These are phyloP conservation scores for Heliothis peltigera DNA, from an alignment of 2,888 invertebrate genomes.

Conservation along the genomic window DNA sequence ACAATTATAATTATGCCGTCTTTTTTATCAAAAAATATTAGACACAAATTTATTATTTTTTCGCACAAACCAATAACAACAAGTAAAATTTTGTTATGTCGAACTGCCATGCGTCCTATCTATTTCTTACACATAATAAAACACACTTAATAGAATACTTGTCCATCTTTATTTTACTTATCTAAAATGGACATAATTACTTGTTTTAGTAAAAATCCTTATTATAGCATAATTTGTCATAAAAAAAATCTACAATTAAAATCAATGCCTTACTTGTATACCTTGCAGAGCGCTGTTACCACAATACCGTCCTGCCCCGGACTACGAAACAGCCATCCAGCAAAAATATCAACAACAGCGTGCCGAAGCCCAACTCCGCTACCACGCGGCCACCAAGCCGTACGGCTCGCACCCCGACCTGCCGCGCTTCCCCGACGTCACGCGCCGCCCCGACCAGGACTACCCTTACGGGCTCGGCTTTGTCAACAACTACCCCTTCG, in stretches of 20 bases:
- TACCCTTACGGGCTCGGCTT: conserved; percentile 72
- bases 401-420: conserved; percentile 94
- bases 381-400: conserved; percentile 77
- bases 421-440: conserved; percentile 86
- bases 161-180: too few relatives aligned
- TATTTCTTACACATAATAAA: too few relatives aligned
- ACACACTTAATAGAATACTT: too few relatives aligned
- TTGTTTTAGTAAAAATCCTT: too few relatives aligned
- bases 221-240: too few relatives aligned
- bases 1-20: too few relatives aligned
- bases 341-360: conserved; percentile 92
- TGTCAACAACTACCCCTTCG: conserved; percentile 78
- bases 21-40: too few relatives aligned
- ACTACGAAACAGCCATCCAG: conserved; percentile 98
- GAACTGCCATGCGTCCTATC: too few relatives aligned
- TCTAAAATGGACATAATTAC: too few relatives aligned
- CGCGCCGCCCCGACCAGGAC: conserved; percentile 72
- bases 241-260: neutral
- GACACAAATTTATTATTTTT: too few relatives aligned
- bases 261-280: neutral
- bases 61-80: too few relatives aligned
- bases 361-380: conserved; percentile 80
- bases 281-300: conserved; percentile 93
- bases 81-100: too few relatives aligned
- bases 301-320: conserved; percentile 96